Percentiles rank a stretch among this genome's conserved stretches.
phyloP scores from a whole-genome alignment of 1,140 invertebrate species.

The Drosophila insularis region DNA sequence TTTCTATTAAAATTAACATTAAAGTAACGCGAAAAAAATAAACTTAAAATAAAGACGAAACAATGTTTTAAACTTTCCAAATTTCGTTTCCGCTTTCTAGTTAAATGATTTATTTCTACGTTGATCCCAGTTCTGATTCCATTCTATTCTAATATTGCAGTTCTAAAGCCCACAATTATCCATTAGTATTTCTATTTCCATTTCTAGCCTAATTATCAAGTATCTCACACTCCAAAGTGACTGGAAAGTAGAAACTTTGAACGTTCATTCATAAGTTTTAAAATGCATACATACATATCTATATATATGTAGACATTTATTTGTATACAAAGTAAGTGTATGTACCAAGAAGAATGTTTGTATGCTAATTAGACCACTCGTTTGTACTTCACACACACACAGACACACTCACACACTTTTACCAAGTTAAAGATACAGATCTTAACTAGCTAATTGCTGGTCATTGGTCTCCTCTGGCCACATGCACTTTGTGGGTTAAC shows the following conservation, averaged over 20 bases:
- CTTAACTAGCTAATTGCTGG: constrained; percentile 64
- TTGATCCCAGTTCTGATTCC: not conserved
- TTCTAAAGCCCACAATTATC: constrained; percentile 34
- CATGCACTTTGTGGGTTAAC: constrained; percentile 70
- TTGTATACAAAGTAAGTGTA: too few species aligned
- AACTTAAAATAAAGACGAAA: not conserved
- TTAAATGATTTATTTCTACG: not conserved
- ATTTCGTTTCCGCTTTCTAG: not conserved
- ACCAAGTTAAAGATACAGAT: constrained; percentile 53
- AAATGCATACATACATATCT: constrained; percentile 22
- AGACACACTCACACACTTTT: constrained; percentile 44
- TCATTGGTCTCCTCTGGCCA: constrained; percentile 53
- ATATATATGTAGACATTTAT: not conserved
- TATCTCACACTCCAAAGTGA: constrained; percentile 44
- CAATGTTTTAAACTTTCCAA: not conserved
- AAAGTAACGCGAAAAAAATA: not conserved
- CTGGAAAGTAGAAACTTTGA: not conserved
- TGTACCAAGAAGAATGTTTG: constrained; percentile 10
- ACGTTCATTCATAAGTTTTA: not conserved
- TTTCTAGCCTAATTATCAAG: constrained; percentile 43
- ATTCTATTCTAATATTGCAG: constrained; percentile 34
- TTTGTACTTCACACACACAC: not conserved
- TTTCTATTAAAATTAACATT: too few species aligned
- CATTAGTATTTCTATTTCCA: constrained; percentile 1
- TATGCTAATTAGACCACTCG: constrained; percentile 58